Evolutionary conservation across 2,113 vertebrate species (phyloP).

Genomic region (Brachypodius melanocephalos): DNA sequence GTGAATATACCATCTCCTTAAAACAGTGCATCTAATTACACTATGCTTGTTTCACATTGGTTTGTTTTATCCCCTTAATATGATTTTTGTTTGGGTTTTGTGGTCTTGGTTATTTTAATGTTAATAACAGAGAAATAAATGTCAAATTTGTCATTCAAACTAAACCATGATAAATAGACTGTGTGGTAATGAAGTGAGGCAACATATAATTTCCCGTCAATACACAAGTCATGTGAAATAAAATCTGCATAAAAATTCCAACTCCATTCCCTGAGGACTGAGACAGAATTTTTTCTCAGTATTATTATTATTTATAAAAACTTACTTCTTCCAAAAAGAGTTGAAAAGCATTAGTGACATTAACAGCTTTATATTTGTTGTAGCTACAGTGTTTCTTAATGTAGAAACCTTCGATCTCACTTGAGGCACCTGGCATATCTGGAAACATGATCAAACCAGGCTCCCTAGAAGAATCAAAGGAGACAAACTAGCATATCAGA

Average conservation of each 20-base stretch:
- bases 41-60: neutral
- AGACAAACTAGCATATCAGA: neutral
- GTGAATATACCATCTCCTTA: neutral
- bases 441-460: neutral
- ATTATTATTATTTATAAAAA: neutral
- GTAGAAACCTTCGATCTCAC: neutral
- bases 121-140: neutral
- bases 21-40: neutral
- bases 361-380: neutral
- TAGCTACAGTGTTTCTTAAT: neutral
- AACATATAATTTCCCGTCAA: neutral
- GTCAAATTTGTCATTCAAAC: neutral
- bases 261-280: neutral
- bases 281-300: neutral
- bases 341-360: neutral
- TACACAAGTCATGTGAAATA: neutral
- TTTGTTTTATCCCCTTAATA: neutral
- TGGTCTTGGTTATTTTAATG: fast-evolving
- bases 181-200: neutral
- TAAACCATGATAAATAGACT: neutral
- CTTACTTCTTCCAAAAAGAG: neutral
- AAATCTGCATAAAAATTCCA: neutral
- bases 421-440: neutral
- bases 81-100: neutral
- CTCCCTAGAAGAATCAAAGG: neutral